Evolutionary conservation across 2,888 invertebrate species (phyloP).

Genomic region (Trachelus iudaicus): DNA sequence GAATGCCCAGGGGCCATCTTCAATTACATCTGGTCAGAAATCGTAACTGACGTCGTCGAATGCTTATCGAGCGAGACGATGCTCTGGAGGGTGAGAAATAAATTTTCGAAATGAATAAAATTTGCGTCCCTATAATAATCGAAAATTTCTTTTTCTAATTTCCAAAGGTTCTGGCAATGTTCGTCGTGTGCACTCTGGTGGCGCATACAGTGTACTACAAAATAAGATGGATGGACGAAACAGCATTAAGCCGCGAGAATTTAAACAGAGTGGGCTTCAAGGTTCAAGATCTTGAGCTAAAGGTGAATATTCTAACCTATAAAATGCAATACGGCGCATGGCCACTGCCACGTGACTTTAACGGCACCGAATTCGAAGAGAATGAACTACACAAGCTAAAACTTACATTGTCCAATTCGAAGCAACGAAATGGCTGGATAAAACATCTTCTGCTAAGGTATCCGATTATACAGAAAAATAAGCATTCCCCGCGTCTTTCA

Average conservation of each 20-base stretch:
- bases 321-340: constrained; percentile 58
- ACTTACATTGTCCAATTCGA: constrained; percentile 40
- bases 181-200: constrained; percentile 37
- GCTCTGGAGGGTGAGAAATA: constrained; percentile 45
- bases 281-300: constrained; percentile 54
- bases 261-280: constrained; percentile 45
- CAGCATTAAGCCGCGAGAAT: constrained; percentile 31
- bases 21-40: constrained; percentile 56
- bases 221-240: constrained; percentile 30
- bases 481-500: neutral
- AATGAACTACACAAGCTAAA: constrained; percentile 34
- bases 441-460: constrained; percentile 47
- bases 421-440: constrained; percentile 45
- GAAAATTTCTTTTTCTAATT: neutral
- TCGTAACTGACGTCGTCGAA: constrained; percentile 57
- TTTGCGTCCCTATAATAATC: neutral
- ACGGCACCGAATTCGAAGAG: constrained; percentile 22
- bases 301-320: constrained; percentile 54
- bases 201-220: constrained; percentile 43
- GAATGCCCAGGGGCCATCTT: constrained; percentile 48
- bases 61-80: constrained; percentile 46
- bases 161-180: constrained; percentile 37
- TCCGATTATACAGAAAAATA: neutral
- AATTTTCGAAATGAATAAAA: neutral
- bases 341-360: constrained; percentile 48